phyloP scores from a whole-genome alignment of 1,140 invertebrate species.

The Ips nitidus region DNA sequence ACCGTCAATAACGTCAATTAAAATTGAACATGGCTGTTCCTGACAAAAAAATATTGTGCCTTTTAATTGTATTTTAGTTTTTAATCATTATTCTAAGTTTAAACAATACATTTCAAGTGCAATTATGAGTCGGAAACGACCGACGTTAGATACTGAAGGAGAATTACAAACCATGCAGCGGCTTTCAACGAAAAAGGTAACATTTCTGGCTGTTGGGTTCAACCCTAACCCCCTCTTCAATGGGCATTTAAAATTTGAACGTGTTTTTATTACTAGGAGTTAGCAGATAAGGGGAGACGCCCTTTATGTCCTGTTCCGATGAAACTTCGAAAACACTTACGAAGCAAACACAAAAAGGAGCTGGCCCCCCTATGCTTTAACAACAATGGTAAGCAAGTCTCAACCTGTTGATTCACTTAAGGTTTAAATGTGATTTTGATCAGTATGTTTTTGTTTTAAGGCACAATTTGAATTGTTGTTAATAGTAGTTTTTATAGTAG shows the following conservation, averaged over 20 bases:
- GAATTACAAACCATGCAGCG: slow-evolving; percentile 32
- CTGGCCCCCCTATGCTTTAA: slow-evolving; percentile 28
- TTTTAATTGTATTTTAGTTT: no score
- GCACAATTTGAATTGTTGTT: not conserved
- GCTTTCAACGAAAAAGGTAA: slow-evolving; percentile 38
- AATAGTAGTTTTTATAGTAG: not conserved
- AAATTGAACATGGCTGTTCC: no score
- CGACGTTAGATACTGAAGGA: slow-evolving; percentile 17
- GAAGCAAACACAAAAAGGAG: slow-evolving; percentile 17
- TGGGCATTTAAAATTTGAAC: not conserved
- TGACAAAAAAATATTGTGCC: no score
- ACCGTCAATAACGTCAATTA: no score
- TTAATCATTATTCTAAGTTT: no score
- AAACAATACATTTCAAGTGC: not conserved
- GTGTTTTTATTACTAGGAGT: slow-evolving; percentile 25
- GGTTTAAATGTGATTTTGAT: not conserved
- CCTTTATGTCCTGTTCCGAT: slow-evolving; percentile 31
- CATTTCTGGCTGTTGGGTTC: not conserved
- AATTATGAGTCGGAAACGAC: slow-evolving; percentile 30
- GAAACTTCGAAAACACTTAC: slow-evolving; percentile 26
- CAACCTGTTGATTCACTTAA: not conserved
- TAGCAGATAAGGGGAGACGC: slow-evolving; percentile 29
- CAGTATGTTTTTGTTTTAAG: no score
- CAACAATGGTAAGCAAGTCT: slow-evolving; percentile 26
- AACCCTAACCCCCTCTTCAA: not conserved